Percentiles rank a stretch among this genome's conserved stretches.
phyloP scores from a whole-genome alignment of 2,113 vertebrate genomes.

The Sardina pilchardus region DNA sequence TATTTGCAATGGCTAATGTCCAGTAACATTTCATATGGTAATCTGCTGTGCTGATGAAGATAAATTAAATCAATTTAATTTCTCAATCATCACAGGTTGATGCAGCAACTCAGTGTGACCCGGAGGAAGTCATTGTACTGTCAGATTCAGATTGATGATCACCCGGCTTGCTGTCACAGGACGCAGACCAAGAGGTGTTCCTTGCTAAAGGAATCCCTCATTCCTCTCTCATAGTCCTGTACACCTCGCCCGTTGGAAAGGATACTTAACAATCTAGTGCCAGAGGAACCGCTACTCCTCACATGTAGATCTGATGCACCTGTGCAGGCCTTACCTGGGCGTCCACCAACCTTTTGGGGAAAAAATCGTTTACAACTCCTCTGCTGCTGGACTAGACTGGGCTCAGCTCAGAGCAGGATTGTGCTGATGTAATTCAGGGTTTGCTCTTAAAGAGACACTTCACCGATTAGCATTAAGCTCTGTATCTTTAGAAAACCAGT shows the following conservation, averaged over 20 bases:
- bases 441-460: too few relatives aligned
- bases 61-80: not conserved
- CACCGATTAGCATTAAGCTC: too few relatives aligned
- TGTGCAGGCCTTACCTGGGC: not conserved
- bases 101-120: constrained; percentile 86
- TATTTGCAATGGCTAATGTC: not conserved
- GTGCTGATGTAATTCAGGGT: not conserved
- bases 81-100: constrained; percentile 74
- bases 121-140: constrained; percentile 83
- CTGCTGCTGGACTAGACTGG: not conserved
- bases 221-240: not conserved
- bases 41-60: not conserved
- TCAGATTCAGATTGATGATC: constrained; percentile 80
- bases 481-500: too few relatives aligned
- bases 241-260: not conserved
- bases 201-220: not conserved
- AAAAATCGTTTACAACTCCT: not conserved
- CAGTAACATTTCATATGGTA: not conserved
- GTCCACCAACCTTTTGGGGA: not conserved
- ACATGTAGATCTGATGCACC: not conserved
- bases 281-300: not conserved
- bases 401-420: not conserved
- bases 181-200: not conserved
- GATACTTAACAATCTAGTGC: too few relatives aligned
- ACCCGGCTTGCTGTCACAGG: not conserved